Base-by-base conservation (phyloP, 2,888 invertebrate species). In the Spilarctia lutea region DNA sequence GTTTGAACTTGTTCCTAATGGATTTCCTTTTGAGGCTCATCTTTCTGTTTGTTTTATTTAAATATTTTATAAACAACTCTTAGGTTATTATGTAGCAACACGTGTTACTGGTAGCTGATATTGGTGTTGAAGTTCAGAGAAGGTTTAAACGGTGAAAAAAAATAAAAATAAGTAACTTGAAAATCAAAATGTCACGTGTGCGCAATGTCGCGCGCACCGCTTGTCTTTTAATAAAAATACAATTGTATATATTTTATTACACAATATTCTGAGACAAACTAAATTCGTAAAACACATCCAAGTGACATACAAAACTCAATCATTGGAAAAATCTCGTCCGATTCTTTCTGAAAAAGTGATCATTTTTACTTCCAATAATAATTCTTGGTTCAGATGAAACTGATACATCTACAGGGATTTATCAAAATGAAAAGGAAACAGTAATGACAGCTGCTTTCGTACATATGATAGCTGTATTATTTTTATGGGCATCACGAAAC, bases 401-500 rank as follows among this genome's bases (percentile, higher is more conserved):
- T 60, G 69, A 73, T 75, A 70, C 65, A 65, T 82, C 78, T 75
- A 60, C 18, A 72, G 73, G 75, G 72, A 80, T 81, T 78, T 78
- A 73, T 73, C 65, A 73, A 56, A 76, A 71, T 74, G 63, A 73
- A 71, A 73, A 78, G 68, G 35, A 77, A 76, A 73, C 20, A 71
- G 33, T 71, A 66, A 80, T 71, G 70, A 70, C 65, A 71, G 73
- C 68, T 45, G 60, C 65, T 71, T 39, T 72, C 67, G 67, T 80
- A 76, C 80, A 82, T 78, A 82, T 78, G 75, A 81, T 79, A 73
- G 82, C 81, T 76, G 76, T 84, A 86, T 83, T 86, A 83, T 84
- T 87, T 86, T 89, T 88, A 87, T 86, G 79, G 83, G 77, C 67
- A 83, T 83, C 83, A 85, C 80, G 80, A 81, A 85, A 77, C 81